These are phyloP conservation scores for Artemia sinica DNA, from an alignment of 2,888 invertebrate genomes.

Conservation along the genomic window DNA sequence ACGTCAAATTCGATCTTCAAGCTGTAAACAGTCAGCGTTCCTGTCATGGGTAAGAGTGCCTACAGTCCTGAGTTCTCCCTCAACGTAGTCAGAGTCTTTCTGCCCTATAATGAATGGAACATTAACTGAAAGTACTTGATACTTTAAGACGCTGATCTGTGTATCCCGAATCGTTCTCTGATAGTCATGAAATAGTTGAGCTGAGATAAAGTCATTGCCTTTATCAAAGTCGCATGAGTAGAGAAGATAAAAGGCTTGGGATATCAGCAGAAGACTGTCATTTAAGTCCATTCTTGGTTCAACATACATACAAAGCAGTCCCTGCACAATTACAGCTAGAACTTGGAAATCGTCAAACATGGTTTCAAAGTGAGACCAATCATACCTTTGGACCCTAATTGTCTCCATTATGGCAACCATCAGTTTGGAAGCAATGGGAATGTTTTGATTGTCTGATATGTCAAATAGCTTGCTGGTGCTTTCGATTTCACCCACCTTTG, in stretches of 20 bases:
- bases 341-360: background rate
- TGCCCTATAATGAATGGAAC: background rate
- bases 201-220: background rate
- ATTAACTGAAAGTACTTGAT: background rate
- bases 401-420: background rate
- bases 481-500: too few relatives aligned
- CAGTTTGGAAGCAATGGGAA: too few relatives aligned
- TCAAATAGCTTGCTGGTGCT: too few relatives aligned
- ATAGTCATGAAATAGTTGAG: too few relatives aligned
- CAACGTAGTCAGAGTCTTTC: slow-evolving; percentile 8
- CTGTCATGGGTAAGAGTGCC: background rate
- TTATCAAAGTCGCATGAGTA: background rate
- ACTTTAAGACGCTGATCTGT: background rate
- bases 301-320: background rate
- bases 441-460: too few relatives aligned
- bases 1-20: slow-evolving; percentile 6
- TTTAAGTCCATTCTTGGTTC: background rate
- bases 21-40: background rate
- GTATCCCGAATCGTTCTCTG: background rate
- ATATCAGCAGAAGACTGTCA: background rate
- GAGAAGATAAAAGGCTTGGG: background rate
- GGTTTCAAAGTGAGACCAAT: background rate
- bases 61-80: background rate
- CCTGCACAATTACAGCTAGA: background rate
- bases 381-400: background rate